phyloP scores from a whole-genome alignment of 2,113 vertebrate species.

The Tricholaema leucomelas region DNA sequence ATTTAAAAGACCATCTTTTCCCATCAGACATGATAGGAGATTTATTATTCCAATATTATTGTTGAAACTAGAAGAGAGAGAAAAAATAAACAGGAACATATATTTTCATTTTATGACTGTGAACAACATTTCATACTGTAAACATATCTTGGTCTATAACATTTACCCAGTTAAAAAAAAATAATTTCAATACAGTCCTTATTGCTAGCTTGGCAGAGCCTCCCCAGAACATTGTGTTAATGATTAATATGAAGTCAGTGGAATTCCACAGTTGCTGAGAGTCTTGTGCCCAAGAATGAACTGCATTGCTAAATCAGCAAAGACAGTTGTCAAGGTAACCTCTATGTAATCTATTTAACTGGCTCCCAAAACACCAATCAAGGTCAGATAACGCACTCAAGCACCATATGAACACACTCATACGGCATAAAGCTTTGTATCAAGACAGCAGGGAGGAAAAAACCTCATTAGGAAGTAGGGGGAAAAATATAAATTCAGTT shows the following conservation, averaged over 20 bases:
- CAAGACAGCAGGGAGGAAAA: conserved; percentile 86
- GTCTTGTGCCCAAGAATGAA: conserved; percentile 87
- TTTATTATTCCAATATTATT: conserved; percentile 65
- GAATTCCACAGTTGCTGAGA: conserved; percentile 85
- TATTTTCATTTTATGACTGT: conserved; percentile 52
- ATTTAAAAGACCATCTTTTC: conserved; percentile 64
- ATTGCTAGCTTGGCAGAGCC: conserved; percentile 77
- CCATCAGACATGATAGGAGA: conserved; percentile 66
- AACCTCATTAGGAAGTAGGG: conserved; percentile 84
- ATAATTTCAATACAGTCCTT: conserved; percentile 74
- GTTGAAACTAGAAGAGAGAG: conserved; percentile 42
- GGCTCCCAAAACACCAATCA: conserved; percentile 89
- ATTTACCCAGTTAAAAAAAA: conserved; percentile 64
- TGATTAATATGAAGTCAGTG: conserved; percentile 88
- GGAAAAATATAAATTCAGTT: conserved; percentile 80
- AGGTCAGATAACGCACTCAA: conserved; percentile 87
- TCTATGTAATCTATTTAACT: conserved; percentile 92
- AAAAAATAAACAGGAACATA: conserved; percentile 51
- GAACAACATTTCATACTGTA: conserved; percentile 62
- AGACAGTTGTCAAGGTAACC: conserved; percentile 96
- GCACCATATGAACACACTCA: conserved; percentile 84
- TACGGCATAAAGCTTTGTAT: conserved; percentile 83
- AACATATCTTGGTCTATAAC: conserved; percentile 62
- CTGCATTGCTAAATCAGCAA: conserved; percentile 91
- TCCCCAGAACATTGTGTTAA: conserved; percentile 85